Base-by-base conservation (phyloP, 2,888 invertebrate species). In the Pristionchus mayeri region DNA sequence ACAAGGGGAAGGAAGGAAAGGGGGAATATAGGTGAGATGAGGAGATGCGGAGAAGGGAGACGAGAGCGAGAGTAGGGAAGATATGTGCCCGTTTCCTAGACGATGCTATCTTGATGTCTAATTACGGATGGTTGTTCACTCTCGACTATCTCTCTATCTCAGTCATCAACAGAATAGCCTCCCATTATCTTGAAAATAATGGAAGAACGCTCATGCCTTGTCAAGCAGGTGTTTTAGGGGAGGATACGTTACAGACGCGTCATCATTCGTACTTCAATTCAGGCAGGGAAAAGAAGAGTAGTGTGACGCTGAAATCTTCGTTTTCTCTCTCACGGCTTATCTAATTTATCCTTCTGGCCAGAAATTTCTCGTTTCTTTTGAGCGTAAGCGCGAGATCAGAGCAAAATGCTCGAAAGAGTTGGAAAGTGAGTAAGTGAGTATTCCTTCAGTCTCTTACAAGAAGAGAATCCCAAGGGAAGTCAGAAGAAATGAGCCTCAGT, bases 11-110 rank as follows among this genome's bases (percentile, higher is more conserved):
- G 48, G 48, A 44, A 44, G 27, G 76, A 48, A n/a, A 76, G 76
- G 13, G 76, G 27, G 76, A 44, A 71, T 37, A 71, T 37, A 44
- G 76, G 76, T 30, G 50, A 76, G 76, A 76, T 71, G 71, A 71
- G n/a, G 50, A 50, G n/a, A n/a, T n/a, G n/a, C n/a, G n/a, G n/a
- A n/a, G n/a, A 50, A 11, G 50, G 18, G 50, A 37, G 48, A 40
- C n/a, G 40, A 44, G 44, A 24, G 75, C 11, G 44, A 48, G 30
- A 18, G n/a, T 27, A 50, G 44, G 76, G 24, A 7, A 50, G 48
- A 44, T 40, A 71, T 40, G 50, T 24, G 24, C 37, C 37, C 67
- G 67, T 67, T 37, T 67, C 67, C 40, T 30, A 76, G 48, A 50
- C 24, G 44, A 76, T 76, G 50, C 6, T 21, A 21, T 44, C 13